Percentiles rank a stretch among this genome's conserved stretches.
Conservation (phyloP, 2,888 invertebrate species). For the Fragum whitleyi region DNA sequence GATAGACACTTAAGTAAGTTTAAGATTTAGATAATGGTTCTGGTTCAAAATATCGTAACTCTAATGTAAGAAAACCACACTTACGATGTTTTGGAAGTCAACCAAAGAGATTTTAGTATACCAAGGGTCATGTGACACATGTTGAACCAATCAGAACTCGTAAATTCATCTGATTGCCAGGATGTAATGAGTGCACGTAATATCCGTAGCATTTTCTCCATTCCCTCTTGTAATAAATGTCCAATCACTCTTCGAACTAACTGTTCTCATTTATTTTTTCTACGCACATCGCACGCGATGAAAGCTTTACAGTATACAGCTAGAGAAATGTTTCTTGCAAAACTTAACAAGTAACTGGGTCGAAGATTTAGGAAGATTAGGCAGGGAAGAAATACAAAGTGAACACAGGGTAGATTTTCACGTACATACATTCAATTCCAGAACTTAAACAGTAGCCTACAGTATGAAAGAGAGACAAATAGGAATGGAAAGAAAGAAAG, state of each 20-base stretch:
- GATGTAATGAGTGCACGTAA: not conserved
- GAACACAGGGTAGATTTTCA: not conserved
- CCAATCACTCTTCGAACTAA: not conserved
- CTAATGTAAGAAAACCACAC: no score
- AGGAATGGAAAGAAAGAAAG: not conserved
- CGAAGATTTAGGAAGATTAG: constrained; percentile 4
- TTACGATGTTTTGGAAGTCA: no score
- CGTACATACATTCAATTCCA: not conserved
- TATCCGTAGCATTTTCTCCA: not conserved
- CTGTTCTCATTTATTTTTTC: constrained; percentile 6
- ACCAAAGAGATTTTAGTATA: no score
- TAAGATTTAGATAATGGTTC: no score
- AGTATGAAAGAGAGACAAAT: not conserved
- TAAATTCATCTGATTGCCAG: not conserved
- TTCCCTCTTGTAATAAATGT: not conserved
- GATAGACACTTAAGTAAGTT: no score
- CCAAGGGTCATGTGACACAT: not conserved
- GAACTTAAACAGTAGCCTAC: not conserved
- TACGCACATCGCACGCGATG: not conserved
- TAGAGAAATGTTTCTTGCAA: constrained; percentile 18
- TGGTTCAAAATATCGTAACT: no score
- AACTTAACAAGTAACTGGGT: not conserved
- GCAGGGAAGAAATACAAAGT: not conserved
- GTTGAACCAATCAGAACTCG: not conserved
- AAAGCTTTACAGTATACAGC: constrained; percentile 17